These are phyloP conservation scores for Chalcis sispes DNA, from an alignment of 2,888 invertebrate genomes.

Conservation along the genomic window DNA sequence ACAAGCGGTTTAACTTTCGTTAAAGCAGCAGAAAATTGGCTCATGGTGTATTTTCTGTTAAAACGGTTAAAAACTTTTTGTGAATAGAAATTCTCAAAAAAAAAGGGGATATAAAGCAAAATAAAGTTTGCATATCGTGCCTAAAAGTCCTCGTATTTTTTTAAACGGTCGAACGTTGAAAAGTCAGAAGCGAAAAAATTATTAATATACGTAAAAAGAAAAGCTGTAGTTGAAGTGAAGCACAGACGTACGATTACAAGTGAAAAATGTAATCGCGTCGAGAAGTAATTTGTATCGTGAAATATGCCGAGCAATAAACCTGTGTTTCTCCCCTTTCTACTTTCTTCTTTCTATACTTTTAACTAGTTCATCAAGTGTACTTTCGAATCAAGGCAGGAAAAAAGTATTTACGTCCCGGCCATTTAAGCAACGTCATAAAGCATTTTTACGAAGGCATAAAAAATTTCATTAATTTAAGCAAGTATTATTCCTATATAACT, in stretches of 20 bases:
- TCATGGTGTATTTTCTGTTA: background rate
- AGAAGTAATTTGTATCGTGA: constrained; percentile 36
- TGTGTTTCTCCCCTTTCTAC: background rate
- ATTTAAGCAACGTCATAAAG: constrained; percentile 43
- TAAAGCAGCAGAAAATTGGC: background rate
- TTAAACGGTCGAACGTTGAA: background rate
- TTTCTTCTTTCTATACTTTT: constrained; percentile 27
- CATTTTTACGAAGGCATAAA: constrained; percentile 55
- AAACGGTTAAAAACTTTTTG: background rate
- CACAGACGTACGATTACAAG: too few relatives aligned
- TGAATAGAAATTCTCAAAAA: too few relatives aligned
- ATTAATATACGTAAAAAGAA: too few relatives aligned
- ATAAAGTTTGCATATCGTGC: too few relatives aligned
- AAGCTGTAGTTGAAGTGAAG: too few relatives aligned
- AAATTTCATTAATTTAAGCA: constrained; percentile 54
- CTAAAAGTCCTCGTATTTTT: too few relatives aligned
- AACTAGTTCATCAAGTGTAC: constrained; percentile 50
- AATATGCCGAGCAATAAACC: constrained; percentile 33
- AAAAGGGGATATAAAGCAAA: too few relatives aligned
- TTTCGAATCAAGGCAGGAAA: constrained; percentile 25
- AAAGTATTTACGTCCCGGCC: constrained; percentile 46
- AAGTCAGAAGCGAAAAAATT: background rate
- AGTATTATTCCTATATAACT: too few relatives aligned
- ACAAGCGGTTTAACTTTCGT: constrained; percentile 7
- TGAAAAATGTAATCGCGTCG: too few relatives aligned